A percentile compares a stretch with the other conserved stretches of the same genome.
These are phyloP conservation scores for Steinernema feltiae DNA, from an alignment of 1,140 invertebrate genomes.

Conservation along the genomic window DNA sequence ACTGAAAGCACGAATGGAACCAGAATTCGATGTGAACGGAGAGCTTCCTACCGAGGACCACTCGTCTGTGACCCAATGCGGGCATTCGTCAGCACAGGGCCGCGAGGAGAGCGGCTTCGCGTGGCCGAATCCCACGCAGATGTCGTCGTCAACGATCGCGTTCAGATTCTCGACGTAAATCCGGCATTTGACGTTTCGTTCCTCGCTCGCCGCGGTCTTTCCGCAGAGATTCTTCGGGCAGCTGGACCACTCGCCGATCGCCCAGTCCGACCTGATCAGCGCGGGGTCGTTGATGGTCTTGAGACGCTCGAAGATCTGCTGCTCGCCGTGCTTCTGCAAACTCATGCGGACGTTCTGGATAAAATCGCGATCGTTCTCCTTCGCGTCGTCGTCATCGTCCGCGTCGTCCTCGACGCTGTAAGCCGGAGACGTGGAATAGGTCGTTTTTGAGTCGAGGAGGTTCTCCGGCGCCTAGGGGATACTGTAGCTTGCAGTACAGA, in stretches of 20 bases:
- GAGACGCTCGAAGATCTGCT: slow-evolving; percentile 29
- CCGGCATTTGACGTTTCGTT: slow-evolving; percentile 34
- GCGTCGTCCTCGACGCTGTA: slow-evolving; percentile 20
- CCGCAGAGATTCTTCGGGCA: slow-evolving; percentile 45
- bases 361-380: slow-evolving; percentile 18
- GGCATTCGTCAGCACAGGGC: slow-evolving; percentile 46
- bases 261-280: slow-evolving; percentile 42
- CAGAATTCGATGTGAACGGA: neutral
- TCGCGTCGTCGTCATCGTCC: neutral
- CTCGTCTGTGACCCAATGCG: slow-evolving; percentile 45
- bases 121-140: slow-evolving; percentile 48
- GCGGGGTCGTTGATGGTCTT: slow-evolving; percentile 30
- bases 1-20: slow-evolving; percentile 34
- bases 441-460: slow-evolving; percentile 7
- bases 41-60: slow-evolving; percentile 37
- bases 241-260: slow-evolving; percentile 44
- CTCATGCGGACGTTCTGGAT: slow-evolving; percentile 39
- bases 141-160: slow-evolving; percentile 40
- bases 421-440: neutral
- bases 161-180: slow-evolving; percentile 29
- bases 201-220: slow-evolving; percentile 9
- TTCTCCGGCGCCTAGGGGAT: neutral
- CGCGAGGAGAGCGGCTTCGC: slow-evolving; percentile 39
- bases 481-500: neutral
- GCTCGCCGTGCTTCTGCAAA: slow-evolving; percentile 35